phyloP scores from a whole-genome alignment of 2,113 vertebrate species.

The Hypanus sabinus region DNA sequence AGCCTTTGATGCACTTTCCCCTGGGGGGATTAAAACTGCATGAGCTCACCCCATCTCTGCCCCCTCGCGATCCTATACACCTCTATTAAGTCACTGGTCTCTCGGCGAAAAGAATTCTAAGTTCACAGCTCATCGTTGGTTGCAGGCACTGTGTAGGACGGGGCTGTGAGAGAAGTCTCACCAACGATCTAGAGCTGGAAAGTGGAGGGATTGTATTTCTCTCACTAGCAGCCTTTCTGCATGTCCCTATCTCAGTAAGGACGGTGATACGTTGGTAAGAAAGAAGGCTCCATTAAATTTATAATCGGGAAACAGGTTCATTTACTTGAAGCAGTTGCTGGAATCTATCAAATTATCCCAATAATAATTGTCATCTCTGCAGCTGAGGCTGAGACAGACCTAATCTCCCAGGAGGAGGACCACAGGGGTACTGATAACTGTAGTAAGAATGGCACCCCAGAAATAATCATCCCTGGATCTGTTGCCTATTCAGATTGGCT shows the following conservation, averaged over 20 bases:
- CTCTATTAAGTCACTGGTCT: too few relatives aligned
- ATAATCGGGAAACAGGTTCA: too few relatives aligned
- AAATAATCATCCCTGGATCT: not conserved
- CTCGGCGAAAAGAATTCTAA: not conserved
- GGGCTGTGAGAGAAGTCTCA: not conserved
- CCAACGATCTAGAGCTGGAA: not conserved
- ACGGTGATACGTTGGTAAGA: not conserved
- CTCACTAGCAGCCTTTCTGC: not conserved
- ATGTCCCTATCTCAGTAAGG: not conserved
- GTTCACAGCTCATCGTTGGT: too few relatives aligned
- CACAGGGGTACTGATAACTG: too few relatives aligned
- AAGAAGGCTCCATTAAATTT: not conserved
- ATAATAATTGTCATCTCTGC: not conserved
- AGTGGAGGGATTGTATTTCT: not conserved
- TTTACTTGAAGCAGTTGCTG: too few relatives aligned
- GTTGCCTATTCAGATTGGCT: not conserved
- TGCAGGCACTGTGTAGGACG: not conserved
- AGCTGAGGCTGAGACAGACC: not conserved
- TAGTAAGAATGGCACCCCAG: too few relatives aligned
- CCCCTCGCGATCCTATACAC: too few relatives aligned
- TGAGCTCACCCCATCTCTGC: too few relatives aligned
- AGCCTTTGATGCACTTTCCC: too few relatives aligned
- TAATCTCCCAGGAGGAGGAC: not conserved
- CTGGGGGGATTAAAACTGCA: too few relatives aligned
- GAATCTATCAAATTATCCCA: not conserved